Evolutionary conservation across 2,888 invertebrate species (phyloP).

Genomic region (Adelphocoris suturalis): DNA sequence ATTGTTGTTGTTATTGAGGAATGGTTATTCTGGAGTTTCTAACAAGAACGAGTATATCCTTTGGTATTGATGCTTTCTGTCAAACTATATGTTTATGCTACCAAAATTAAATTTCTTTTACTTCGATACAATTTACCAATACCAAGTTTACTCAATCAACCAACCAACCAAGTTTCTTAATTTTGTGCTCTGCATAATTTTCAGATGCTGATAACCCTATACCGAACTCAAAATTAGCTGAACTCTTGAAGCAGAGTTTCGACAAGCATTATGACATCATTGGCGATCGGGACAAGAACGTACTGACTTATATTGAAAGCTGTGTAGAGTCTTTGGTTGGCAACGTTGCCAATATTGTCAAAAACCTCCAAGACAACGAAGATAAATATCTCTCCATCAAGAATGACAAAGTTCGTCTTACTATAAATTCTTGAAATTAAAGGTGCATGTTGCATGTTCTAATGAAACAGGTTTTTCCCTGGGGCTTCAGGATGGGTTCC

Average conservation of each 20-base stretch:
- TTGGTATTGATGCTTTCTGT: no score
- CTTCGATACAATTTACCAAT: no score
- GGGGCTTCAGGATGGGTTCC: no score
- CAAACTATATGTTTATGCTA: no score
- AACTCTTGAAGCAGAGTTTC: constrained; percentile 72
- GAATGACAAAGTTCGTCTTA: constrained; percentile 74
- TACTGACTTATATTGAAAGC: constrained; percentile 75
- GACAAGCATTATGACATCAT: constrained; percentile 73
- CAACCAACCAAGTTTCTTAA: no score
- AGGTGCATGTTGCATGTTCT: no score
- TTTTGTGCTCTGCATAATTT: background rate
- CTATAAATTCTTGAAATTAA: background rate
- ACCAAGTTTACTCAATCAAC: no score
- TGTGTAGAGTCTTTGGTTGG: constrained; percentile 75
- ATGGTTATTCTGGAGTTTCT: no score
- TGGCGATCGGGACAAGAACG: constrained; percentile 73
- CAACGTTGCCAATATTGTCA: constrained; percentile 76
- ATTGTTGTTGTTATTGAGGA: no score
- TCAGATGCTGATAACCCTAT: constrained; percentile 72
- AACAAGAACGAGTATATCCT: no score
- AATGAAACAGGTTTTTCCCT: no score
- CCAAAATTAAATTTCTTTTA: no score
- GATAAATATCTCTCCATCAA: constrained; percentile 74
- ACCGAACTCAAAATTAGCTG: constrained; percentile 68
- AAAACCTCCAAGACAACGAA: constrained; percentile 76